phyloP scores from a whole-genome alignment of 2,113 vertebrate genomes.

The Casuarius casuarius region DNA sequence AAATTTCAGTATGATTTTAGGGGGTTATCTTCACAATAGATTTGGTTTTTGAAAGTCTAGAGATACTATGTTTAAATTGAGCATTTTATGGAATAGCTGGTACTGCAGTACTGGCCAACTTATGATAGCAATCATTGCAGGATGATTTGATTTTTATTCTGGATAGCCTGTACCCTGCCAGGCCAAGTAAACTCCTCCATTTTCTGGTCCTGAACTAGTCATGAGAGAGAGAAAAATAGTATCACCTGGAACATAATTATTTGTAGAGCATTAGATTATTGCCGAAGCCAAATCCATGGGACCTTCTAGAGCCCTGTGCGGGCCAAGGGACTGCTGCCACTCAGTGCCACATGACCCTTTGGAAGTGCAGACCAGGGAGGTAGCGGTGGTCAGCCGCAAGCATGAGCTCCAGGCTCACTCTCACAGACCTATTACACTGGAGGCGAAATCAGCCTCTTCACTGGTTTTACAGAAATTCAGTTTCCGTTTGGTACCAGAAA shows the following conservation, averaged over 20 bases:
- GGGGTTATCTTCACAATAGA: not conserved
- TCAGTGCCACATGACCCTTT: accelerated
- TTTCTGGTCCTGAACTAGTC: not conserved
- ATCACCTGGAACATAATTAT: not conserved
- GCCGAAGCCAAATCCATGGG: not conserved
- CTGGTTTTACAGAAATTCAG: not conserved
- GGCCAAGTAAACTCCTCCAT: not conserved
- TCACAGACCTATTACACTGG: not conserved
- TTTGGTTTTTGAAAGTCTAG: not conserved
- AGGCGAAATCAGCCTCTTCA: not conserved
- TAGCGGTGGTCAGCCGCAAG: not conserved
- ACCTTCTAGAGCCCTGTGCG: not conserved
- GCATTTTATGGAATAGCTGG: not conserved
- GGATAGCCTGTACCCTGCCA: not conserved
- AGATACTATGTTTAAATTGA: not conserved
- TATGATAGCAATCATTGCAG: not conserved
- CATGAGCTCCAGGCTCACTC: accelerated
- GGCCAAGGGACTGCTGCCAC: not conserved
- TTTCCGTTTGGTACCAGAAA: not conserved
- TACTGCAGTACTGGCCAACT: not conserved
- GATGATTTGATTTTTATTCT: not conserved
- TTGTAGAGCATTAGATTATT: not conserved
- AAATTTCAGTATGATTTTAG: not conserved
- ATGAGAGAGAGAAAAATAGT: not conserved
- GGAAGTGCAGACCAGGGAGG: not conserved